Evolutionary conservation across 2,797 vertebrate species (phyloP), one percentile per base, ranked within the genome.

Genomic region (Phataginus tricuspis): DNA sequence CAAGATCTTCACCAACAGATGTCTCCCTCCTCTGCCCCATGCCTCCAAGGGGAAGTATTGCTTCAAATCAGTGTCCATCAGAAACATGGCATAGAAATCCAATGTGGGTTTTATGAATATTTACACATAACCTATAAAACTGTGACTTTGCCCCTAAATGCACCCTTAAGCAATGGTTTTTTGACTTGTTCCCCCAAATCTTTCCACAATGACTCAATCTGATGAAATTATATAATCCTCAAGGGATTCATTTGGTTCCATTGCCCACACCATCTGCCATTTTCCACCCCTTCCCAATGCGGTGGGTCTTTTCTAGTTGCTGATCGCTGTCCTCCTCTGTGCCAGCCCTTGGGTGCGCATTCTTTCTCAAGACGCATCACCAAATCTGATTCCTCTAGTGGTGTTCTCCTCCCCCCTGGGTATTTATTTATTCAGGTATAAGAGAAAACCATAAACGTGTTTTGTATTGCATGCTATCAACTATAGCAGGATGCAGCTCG

Each of bases 171-270:
- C 91, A 96, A 98, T 96, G 68, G 94, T 92, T 95, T 45, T 93
- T 97, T 88, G 80, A 98, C 85, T 98, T 95, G 92, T 98, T 98
- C 98, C 96, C 98, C 97, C 94, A 91, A 95, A 97, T 96, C 69
- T 45, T 97, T 92, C 94, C 91, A 68, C 95, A 78, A 83, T 98
- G 98, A 98, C 98, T 98, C 97, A 98, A 95, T 98, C 91, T 94
- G 74, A 97, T 97, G 94, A 93, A 97, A 97, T 96, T 97, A 98
- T 97, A 97, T 88, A 97, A 97, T 97, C 96, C 98, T 97, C 96
- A n/a, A 95, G 97, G 98, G 98, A 97, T 96, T 97, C 86, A 55
- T 98, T 97, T 93, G 89, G 78, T 95, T 98, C 95, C 79, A 49
- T 74, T 86, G 97, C 98, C 89, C 68, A 71, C 95, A 94, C 89